Evolutionary conservation across 2,113 vertebrate genomes (phyloP), one percentile per base, ranked within the genome.

Genomic region (Stercorarius parasiticus): DNA sequence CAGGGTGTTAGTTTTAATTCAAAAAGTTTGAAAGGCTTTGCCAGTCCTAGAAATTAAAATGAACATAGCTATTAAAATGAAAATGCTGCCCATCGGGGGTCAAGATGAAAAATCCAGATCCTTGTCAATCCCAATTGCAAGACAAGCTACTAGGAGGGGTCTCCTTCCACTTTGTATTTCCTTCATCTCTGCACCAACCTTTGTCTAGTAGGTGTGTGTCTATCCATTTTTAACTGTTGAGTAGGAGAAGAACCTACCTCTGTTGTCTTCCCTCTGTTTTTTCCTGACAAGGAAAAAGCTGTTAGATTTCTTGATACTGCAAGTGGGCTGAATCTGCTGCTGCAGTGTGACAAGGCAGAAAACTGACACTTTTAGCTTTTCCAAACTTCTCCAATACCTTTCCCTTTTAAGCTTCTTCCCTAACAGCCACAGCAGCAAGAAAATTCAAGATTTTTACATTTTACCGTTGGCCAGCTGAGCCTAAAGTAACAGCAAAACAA

Each of bases 401-500:
- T 93, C 42, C 15, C 13, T 79, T 79, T 93, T 27, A 80, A 87
- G 59, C 2, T 76, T 82, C 40, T 86, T 90, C 62, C 55, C 55
- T 85, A 77, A 65, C 27, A 93, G 55, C 40, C 74, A 78, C 36
- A 82, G 69, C 64, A 74, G 59, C 16, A 85, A 77, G 66, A 65
- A 94, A 85, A 90, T 7, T 49, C 42, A 55, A 34, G 45, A 25
- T 58, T 90, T 90, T 87, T 91, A 36, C 22, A 72, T 94, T 91
- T 90, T 73, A 72, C 36, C 42, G 27, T 76, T 42, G 77, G 77
- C 53, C 83, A 84, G 43, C 47, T 72, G 81, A 94, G 70, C 34
- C 62, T 88, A 26, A 82, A 95, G 70, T 43, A 94, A 95, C 20
- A 82, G 89, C 79, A 97, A 90, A 94, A 43, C 86, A 93, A 95